These are phyloP conservation scores for Malacoctenus gilli DNA, from an alignment of 2,797 vertebrate genomes.

Conservation along the genomic window DNA sequence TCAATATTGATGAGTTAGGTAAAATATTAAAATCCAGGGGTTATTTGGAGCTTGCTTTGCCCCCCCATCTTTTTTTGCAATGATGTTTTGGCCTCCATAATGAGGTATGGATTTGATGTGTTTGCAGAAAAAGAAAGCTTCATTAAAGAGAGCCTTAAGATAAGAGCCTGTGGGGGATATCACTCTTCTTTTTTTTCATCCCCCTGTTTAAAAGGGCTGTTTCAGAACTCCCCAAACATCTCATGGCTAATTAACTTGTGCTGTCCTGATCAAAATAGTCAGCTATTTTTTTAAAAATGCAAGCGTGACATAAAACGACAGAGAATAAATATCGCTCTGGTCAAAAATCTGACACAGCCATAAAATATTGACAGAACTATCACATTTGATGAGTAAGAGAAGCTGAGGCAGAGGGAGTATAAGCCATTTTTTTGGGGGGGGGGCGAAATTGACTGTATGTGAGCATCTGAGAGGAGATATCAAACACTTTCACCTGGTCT, in stretches of 20 bases:
- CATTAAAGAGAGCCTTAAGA: constrained; percentile 62
- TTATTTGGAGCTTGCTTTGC: constrained; percentile 12
- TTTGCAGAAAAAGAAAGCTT: constrained; percentile 58
- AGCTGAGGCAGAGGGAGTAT: constrained; percentile 7
- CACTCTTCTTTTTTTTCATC: constrained; percentile 55
- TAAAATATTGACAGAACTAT: constrained; percentile 19
- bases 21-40: constrained; percentile 1
- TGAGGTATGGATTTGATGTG: constrained; percentile 52
- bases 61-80: constrained; percentile 30
- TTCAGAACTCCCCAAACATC: constrained; percentile 58
- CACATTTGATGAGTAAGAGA: constrained; percentile 23
- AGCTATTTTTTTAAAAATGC: constrained; percentile 51
- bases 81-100: constrained; percentile 37
- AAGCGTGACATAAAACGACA: constrained; percentile 38
- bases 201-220: constrained; percentile 58
- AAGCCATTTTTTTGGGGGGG: no score
- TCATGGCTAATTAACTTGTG: constrained; percentile 66
- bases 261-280: constrained; percentile 46
- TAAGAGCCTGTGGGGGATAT: constrained; percentile 52
- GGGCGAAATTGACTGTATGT: constrained; percentile 12
- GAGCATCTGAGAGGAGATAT: constrained; percentile 40
- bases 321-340: constrained; percentile 20
- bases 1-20: no score
- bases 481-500: constrained; percentile 49
- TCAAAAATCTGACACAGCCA: constrained; percentile 30